Evolutionary conservation across 1,140 invertebrate genomes (phyloP), one percentile per base, ranked within the genome.

Genomic region (Platorchestia sp.): DNA sequence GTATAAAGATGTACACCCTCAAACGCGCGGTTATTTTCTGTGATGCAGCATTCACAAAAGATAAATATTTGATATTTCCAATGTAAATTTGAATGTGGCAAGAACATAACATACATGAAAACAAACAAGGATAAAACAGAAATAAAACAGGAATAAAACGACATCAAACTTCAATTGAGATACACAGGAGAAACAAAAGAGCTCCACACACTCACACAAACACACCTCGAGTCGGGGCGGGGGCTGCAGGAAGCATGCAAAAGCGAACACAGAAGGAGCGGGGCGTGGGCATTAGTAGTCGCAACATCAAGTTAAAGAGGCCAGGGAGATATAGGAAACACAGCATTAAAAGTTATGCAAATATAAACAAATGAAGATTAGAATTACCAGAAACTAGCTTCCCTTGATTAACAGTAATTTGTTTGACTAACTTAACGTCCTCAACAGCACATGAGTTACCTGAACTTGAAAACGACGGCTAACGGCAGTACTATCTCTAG

Each of bases 201-300:
- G 27, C 10, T 27, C 59, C 59, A 27, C 14, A 75, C 7, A 51
- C 47, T 10, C 47, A 51, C 47, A 75, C 43, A 75, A 36, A 89
- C 87, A 89, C 87, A 89, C 87, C 87, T 89, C 27, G 36, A 89
- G 87, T 51, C 45, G 95, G 47, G n/a, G 47, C 45, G 95, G 41
- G 36, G 43, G 36, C 87, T 41, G 41, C 87, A 42, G 87, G 87
- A 89, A 44, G 87, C 87, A 89, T 89, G 87, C 87, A 89, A 89
- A 89, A 89, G 87, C 87, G 87, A 42, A 89, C 87, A 89, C 87
- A 89, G 22, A 86, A 22, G 89, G 41, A 51, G 6, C 47, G 95
- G 40, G 45, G 89, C 40, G 42, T 86, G 27, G 5, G 45, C 45
- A 27, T 40, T 86, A 96, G 95, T 97, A 14, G 87, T 89, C 87